phyloP scores from a whole-genome alignment of 2,888 invertebrate species.

The Drosophila sordidula region DNA sequence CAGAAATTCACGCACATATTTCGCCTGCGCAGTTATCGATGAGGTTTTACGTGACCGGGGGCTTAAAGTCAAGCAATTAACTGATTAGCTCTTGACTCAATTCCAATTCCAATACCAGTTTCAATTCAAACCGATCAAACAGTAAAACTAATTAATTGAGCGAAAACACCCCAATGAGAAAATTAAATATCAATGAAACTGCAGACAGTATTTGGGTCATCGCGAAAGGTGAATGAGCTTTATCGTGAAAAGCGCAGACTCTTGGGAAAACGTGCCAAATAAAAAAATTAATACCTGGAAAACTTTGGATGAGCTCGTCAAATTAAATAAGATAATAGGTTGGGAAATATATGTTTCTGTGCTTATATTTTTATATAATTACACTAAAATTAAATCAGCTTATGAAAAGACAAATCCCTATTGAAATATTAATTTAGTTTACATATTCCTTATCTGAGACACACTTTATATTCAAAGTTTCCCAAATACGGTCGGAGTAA shows the following conservation, averaged over 20 bases:
- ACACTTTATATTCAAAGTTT: too few relatives aligned
- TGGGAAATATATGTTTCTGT: too few relatives aligned
- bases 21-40: conserved; percentile 4
- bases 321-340: too few relatives aligned
- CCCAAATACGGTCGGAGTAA: too few relatives aligned
- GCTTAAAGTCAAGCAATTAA: conserved; percentile 57
- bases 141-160: conserved; percentile 17
- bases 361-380: too few relatives aligned
- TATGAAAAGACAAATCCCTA: too few relatives aligned
- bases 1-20: conserved; percentile 25
- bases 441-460: too few relatives aligned
- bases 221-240: neutral
- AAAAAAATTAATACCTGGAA: neutral
- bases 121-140: neutral
- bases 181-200: conserved; percentile 6
- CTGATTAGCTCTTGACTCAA: conserved; percentile 53
- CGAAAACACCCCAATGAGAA: conserved; percentile 11
- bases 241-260: neutral
- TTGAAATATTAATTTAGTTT: too few relatives aligned
- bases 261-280: neutral
- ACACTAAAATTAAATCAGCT: too few relatives aligned
- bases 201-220: neutral
- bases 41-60: conserved; percentile 42
- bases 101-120: conserved; percentile 27
- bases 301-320: neutral